Conservation (phyloP, 2,113 vertebrate species). For the Trochalopteron elliotii region DNA sequence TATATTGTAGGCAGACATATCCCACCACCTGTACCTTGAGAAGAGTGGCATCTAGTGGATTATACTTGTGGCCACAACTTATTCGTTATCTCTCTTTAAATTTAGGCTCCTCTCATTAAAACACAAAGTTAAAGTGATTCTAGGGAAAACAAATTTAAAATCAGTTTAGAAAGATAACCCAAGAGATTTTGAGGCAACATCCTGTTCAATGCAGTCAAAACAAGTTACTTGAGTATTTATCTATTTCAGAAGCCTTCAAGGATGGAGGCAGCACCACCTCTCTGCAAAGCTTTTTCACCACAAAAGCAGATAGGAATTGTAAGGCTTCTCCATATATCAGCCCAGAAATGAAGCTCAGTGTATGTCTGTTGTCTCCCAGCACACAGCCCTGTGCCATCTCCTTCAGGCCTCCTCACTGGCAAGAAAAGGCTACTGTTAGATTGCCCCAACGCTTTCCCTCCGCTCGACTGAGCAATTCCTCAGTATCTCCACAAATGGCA, state of each 20-base stretch:
- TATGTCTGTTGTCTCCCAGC: neutral
- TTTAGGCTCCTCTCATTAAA: neutral
- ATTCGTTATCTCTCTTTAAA: neutral
- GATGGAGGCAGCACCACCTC: neutral
- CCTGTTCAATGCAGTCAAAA: neutral
- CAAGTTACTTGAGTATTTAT: neutral
- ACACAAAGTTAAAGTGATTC: neutral
- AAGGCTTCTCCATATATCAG: neutral
- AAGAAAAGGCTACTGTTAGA: neutral
- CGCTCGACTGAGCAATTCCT: neutral
- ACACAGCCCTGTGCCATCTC: neutral
- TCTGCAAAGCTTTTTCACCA: neutral
- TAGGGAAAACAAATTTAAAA: neutral
- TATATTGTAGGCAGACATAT: neutral
- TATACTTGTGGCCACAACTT: neutral
- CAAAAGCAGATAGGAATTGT: neutral
- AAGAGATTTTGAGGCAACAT: neutral
- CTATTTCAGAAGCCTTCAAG: neutral
- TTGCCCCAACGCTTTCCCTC: neutral
- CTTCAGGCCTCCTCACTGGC: neutral
- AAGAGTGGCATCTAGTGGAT: conserved; percentile 57
- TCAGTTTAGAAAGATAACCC: neutral
- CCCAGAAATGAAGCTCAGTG: neutral
- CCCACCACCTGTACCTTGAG: neutral
- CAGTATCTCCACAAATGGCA: neutral